Conservation (phyloP, 2,888 invertebrate genomes). For the Crioceris asparagi region DNA sequence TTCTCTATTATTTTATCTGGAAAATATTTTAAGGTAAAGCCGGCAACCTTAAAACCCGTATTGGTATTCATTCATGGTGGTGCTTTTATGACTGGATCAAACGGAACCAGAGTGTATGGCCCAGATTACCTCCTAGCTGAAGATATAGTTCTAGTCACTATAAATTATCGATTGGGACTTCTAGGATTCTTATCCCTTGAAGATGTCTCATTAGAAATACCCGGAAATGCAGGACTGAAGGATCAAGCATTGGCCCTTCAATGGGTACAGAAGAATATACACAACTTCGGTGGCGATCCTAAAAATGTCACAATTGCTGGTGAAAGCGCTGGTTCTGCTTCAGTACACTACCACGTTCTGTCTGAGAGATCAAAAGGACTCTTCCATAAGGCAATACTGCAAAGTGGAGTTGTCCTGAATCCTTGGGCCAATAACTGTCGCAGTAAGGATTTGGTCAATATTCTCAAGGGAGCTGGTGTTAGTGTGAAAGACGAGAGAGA, state of each 20-base stretch:
- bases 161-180: conserved; percentile 20
- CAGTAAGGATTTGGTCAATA: too few relatives aligned
- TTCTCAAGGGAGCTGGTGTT: too few relatives aligned
- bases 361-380: conserved; percentile 16
- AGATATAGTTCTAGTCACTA: conserved; percentile 16
- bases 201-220: conserved; percentile 23
- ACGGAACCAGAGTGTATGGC: conserved; percentile 10
- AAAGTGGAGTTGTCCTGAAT: conserved; percentile 24
- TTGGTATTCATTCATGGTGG: conserved; percentile 23
- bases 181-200: conserved; percentile 12
- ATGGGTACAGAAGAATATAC: conserved; percentile 42
- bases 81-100: conserved; percentile 14
- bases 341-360: conserved; percentile 12
- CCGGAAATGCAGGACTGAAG: conserved; percentile 44
- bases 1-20: too few relatives aligned
- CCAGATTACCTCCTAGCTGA: conserved; percentile 15
- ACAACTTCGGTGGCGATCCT: conserved; percentile 40
- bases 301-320: conserved; percentile 37
- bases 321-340: conserved; percentile 14
- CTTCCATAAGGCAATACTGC: conserved; percentile 27
- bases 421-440: too few relatives aligned
- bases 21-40: too few relatives aligned
- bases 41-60: conserved; percentile 19
- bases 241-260: conserved; percentile 41
- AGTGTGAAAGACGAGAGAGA: conserved; percentile 20